A percentile compares a stretch with the other conserved stretches of the same genome.
phyloP scores from a whole-genome alignment of 1,140 invertebrate genomes.

The Drosophila bifasciata region DNA sequence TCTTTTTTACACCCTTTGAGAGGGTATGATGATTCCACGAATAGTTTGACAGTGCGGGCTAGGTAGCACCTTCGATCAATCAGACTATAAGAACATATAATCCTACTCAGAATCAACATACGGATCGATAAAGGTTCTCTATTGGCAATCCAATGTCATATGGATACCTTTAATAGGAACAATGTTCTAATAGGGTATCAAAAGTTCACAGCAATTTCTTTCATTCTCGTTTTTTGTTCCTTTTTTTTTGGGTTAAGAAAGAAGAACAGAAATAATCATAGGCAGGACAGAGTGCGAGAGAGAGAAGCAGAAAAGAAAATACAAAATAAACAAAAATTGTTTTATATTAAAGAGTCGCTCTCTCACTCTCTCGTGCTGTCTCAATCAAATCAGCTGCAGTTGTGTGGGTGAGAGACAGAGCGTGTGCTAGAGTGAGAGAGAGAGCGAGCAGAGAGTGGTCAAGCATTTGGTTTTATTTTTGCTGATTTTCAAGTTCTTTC shows the following conservation, averaged over 20 bases:
- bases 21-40: too few species aligned
- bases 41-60: too few species aligned
- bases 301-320: constrained; percentile 60
- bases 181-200: too few species aligned
- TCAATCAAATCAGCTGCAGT: constrained; percentile 23
- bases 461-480: constrained; percentile 34
- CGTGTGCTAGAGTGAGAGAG: neutral
- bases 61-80: too few species aligned
- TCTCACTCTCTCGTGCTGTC: neutral
- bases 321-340: constrained; percentile 73
- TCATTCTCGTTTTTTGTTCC: neutral
- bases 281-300: neutral
- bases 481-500: constrained; percentile 17
- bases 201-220: too few species aligned
- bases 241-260: constrained; percentile 30
- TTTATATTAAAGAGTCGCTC: constrained; percentile 46
- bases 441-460: constrained; percentile 26
- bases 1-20: neutral
- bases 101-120: too few species aligned
- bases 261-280: constrained; percentile 48
- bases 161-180: too few species aligned
- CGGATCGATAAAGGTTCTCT: too few species aligned
- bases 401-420: constrained; percentile 30
- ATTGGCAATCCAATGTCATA: too few species aligned
- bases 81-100: too few species aligned